A percentile compares a stretch with the other conserved stretches of the same genome.
Evolutionary conservation across 2,797 vertebrate genomes (phyloP).

Genomic region (Galaxias olidus): DNA sequence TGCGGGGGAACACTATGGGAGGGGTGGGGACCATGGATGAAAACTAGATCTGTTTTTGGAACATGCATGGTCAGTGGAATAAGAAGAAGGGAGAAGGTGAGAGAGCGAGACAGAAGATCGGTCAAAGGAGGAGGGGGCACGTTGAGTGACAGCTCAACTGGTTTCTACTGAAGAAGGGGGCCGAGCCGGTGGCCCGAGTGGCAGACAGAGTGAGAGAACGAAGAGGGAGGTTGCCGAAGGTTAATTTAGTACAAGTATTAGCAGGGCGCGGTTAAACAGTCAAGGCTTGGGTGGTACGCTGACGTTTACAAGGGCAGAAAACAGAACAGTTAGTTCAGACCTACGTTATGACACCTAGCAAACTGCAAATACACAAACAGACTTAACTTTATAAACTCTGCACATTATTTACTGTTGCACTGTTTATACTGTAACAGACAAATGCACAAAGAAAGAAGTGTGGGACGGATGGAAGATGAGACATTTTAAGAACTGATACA

Average conservation of each 20-base stretch:
- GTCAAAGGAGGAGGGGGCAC: constrained; percentile 16
- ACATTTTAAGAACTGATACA: not conserved
- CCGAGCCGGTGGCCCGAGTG: constrained; percentile 31
- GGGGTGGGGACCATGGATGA: constrained; percentile 54
- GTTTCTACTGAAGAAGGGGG: constrained; percentile 68
- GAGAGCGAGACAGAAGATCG: constrained; percentile 73
- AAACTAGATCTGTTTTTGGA: constrained; percentile 85
- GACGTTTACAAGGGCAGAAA: constrained; percentile 7
- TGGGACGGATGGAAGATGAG: not conserved
- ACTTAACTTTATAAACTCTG: too few species aligned
- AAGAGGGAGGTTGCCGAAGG: constrained; percentile 33
- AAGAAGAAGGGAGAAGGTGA: constrained; percentile 80
- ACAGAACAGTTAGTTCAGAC: not conserved
- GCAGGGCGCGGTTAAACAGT: constrained; percentile 21
- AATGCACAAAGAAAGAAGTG: too few species aligned
- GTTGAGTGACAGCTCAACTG: constrained; percentile 80
- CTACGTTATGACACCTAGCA: not conserved
- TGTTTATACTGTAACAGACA: too few species aligned
- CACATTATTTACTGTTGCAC: too few species aligned
- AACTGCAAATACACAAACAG: too few species aligned
- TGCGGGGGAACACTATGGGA: not conserved
- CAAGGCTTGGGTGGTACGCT: not conserved
- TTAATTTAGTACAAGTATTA: constrained; percentile 42
- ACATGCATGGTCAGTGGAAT: constrained; percentile 87
- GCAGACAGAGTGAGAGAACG: constrained; percentile 4